These are phyloP conservation scores for Pseudorectes ferrugineus DNA, from an alignment of 2,113 vertebrate species.

Conservation along the genomic window DNA sequence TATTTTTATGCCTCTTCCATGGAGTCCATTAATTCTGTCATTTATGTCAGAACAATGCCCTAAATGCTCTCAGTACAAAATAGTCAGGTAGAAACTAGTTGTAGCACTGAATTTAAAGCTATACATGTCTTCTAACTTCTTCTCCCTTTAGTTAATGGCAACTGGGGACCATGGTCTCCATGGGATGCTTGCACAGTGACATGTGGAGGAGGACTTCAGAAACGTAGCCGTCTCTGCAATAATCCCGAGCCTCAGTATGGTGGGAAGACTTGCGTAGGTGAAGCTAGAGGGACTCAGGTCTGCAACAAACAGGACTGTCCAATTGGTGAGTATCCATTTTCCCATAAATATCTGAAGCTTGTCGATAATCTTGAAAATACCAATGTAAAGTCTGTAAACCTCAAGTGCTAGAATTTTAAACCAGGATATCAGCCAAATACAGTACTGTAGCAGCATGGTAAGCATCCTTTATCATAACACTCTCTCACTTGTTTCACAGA, in stretches of 20 bases:
- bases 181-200: slow-evolving; percentile 92
- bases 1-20: background rate
- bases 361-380: background rate
- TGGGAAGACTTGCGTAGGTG: slow-evolving; percentile 89
- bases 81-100: background rate
- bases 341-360: background rate
- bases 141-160: slow-evolving; percentile 83
- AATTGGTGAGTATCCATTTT: slow-evolving; percentile 69
- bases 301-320: slow-evolving; percentile 88
- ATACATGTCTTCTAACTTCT: background rate
- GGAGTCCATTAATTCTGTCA: background rate
- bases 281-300: slow-evolving; percentile 75
- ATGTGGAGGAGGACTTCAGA: slow-evolving; percentile 90
- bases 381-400: background rate
- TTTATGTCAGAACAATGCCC: background rate
- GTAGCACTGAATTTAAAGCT: background rate
- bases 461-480: background rate
- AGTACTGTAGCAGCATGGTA: background rate
- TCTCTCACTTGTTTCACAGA: slow-evolving; percentile 70
- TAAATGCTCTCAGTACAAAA: background rate
- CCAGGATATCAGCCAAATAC: background rate
- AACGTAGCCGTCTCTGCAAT: slow-evolving; percentile 86
- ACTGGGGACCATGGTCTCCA: slow-evolving; percentile 94
- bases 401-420: background rate
- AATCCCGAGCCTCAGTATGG: slow-evolving; percentile 87